Conservation (phyloP, 2,113 vertebrate species). For the Panurus biarmicus region DNA sequence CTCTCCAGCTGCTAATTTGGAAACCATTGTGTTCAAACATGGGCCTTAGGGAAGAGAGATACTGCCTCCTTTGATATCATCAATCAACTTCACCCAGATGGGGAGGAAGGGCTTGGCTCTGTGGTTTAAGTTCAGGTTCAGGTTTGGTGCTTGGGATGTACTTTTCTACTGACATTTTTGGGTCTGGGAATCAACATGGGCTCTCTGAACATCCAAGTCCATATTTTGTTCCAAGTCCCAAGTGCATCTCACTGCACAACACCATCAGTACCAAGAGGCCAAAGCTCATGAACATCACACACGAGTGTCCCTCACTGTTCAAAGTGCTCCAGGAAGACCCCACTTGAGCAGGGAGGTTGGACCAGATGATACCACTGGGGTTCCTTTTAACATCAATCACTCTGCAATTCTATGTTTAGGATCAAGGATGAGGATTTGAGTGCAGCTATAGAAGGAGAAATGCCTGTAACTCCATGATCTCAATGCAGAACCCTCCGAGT, state of each 20-base stretch:
- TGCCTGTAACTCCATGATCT: not conserved
- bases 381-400: not conserved
- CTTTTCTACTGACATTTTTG: not conserved
- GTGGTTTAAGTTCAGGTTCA: not conserved
- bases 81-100: not conserved
- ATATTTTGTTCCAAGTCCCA: not conserved
- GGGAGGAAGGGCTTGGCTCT: not conserved
- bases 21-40: not conserved
- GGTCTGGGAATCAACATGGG: not conserved
- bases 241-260: not conserved
- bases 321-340: not conserved
- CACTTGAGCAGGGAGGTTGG: not conserved
- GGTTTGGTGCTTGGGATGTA: not conserved
- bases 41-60: not conserved
- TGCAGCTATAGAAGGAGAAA: not conserved
- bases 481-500: not conserved
- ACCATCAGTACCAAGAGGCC: not conserved
- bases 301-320: too few relatives aligned
- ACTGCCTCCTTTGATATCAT: not conserved
- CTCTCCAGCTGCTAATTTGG: not conserved
- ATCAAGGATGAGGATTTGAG: not conserved
- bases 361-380: not conserved
- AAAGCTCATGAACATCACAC: not conserved
- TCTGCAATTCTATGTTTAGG: not conserved
- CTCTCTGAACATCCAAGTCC: not conserved